Evolutionary conservation across 2,113 vertebrate species (phyloP).

Genomic region (Falcunculus frontatus): DNA sequence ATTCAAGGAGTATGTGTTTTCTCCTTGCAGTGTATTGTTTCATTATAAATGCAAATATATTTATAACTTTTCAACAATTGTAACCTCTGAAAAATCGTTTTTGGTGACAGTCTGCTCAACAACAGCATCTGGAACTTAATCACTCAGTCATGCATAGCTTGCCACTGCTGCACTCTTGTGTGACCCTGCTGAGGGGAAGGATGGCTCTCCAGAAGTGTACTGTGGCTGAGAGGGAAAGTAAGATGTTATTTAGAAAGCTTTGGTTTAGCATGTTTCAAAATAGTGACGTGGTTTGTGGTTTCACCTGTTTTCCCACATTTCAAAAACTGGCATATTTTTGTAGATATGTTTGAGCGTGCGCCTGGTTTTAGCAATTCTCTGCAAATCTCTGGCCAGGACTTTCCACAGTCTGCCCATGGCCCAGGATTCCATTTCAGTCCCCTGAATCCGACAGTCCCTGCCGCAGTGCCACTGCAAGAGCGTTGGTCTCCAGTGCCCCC

Average conservation of each 20-base stretch:
- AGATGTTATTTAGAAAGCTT: not conserved
- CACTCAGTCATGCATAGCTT: not conserved
- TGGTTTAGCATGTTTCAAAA: not conserved
- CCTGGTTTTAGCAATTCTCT: not conserved
- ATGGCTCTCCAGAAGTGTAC: not conserved
- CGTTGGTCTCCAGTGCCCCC: accelerated
- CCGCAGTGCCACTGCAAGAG: accelerated
- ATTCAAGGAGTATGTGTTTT: not conserved
- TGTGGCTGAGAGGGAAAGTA: not conserved
- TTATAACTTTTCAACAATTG: not conserved
- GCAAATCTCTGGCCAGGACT: not conserved
- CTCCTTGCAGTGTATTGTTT: not conserved
- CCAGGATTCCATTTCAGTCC: not conserved
- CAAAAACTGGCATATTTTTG: not conserved
- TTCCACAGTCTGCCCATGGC: too few relatives aligned
- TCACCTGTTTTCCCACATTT: not conserved
- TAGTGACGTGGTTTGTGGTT: not conserved
- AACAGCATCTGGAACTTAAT: not conserved
- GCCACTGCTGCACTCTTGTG: accelerated
- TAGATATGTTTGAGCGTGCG: not conserved
- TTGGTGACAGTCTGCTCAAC: not conserved
- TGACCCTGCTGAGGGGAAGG: not conserved
- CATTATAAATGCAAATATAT: not conserved
- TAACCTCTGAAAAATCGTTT: not conserved
- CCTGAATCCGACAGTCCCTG: not conserved